phyloP scores from a whole-genome alignment of 2,797 vertebrate species.

The Microctenopoma stevenorrisi region DNA sequence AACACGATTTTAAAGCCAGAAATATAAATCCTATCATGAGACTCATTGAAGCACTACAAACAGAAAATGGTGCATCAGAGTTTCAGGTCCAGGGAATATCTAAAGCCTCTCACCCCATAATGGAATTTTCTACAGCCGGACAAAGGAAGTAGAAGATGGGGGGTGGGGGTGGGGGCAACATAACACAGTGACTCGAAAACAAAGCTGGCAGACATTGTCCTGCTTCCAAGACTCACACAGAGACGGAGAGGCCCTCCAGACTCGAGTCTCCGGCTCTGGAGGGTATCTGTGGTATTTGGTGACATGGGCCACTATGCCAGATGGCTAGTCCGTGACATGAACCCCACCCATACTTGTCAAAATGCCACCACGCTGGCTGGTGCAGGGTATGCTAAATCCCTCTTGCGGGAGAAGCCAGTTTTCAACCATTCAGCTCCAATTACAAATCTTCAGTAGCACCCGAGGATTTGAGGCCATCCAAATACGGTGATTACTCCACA shows the following conservation, averaged over 20 bases:
- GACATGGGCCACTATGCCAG: slow-evolving; percentile 60
- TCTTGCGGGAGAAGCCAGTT: slow-evolving; percentile 65
- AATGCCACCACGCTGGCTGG: slow-evolving; percentile 66
- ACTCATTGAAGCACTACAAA: slow-evolving; percentile 22
- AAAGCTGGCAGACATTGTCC: slow-evolving; percentile 61
- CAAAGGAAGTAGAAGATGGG: slow-evolving; percentile 26
- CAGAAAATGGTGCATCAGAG: slow-evolving; percentile 31
- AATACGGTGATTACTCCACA: slow-evolving; percentile 71
- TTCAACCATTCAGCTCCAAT: slow-evolving; percentile 75
- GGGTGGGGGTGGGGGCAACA: slow-evolving; percentile 19
- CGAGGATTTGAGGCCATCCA: slow-evolving; percentile 71
- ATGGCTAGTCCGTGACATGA: slow-evolving; percentile 60
- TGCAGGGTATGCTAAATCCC: slow-evolving; percentile 62
- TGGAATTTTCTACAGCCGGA: slow-evolving; percentile 59
- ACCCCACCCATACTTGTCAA: slow-evolving; percentile 72
- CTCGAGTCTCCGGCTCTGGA: slow-evolving; percentile 52
- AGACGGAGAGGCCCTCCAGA: slow-evolving; percentile 58
- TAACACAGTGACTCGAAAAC: slow-evolving; percentile 51
- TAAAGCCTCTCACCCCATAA: slow-evolving; percentile 39
- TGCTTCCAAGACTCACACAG: slow-evolving; percentile 61
- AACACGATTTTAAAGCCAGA: slow-evolving; percentile 7
- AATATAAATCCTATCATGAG: slow-evolving; percentile 1
- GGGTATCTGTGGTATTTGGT: slow-evolving; percentile 67
- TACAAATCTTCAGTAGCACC: slow-evolving; percentile 75
- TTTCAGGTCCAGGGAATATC: slow-evolving; percentile 34